Conservation (phyloP, 2,888 invertebrate species). For the Bimastos eiseni region DNA sequence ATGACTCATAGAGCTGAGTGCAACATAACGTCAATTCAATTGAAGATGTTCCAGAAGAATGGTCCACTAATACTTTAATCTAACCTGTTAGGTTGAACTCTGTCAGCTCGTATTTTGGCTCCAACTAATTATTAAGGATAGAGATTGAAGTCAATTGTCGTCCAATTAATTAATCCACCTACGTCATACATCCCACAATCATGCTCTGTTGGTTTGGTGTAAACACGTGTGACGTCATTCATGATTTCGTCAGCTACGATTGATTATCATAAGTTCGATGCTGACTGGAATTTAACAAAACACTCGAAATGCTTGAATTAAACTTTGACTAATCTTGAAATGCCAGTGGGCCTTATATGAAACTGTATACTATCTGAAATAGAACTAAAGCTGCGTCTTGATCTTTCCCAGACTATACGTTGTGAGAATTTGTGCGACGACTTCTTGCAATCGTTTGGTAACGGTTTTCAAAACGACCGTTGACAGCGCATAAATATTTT, state of each 20-base stretch:
- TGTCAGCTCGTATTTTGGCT: neutral
- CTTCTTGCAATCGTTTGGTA: neutral
- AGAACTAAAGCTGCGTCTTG: too few species aligned
- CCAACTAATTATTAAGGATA: neutral
- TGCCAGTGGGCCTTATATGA: too few species aligned
- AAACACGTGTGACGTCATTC: neutral
- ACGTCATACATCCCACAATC: neutral
- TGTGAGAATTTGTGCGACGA: neutral
- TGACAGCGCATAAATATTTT: neutral
- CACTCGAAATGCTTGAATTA: neutral
- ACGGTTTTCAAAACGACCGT: neutral
- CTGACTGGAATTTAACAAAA: neutral
- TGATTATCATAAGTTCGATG: neutral
- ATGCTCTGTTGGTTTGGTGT: neutral
- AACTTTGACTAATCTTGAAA: too few species aligned
- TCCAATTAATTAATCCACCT: neutral
- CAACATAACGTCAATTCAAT: too few species aligned
- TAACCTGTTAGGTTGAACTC: neutral
- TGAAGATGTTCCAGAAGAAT: too few species aligned
- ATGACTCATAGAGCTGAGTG: too few species aligned
- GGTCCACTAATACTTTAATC: neutral
- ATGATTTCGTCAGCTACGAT: neutral
- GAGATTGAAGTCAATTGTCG: neutral
- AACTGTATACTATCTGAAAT: too few species aligned
- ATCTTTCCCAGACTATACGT: too few species aligned